A percentile compares a stretch with the other conserved stretches of the same genome.
These are phyloP conservation scores for Malaclemys terrapin DNA, from an alignment of 2,113 vertebrate genomes.

Conservation along the genomic window DNA sequence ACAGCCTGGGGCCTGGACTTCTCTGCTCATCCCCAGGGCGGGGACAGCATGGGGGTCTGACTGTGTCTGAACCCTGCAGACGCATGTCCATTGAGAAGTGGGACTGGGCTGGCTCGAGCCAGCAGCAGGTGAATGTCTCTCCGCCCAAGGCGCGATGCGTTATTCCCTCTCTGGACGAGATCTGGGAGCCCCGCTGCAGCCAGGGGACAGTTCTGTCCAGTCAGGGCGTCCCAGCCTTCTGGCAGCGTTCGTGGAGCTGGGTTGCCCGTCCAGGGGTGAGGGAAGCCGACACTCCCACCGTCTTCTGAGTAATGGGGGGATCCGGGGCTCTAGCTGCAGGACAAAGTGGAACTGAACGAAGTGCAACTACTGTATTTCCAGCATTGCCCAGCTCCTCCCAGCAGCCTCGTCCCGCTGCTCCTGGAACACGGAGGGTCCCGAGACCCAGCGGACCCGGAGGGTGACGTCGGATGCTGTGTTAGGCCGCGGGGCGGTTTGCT, in stretches of 20 bases:
- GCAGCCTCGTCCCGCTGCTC: no score
- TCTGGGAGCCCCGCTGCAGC: not conserved
- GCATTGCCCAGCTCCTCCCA: not conserved
- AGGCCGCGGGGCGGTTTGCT: not conserved
- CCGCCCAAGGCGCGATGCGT: no score
- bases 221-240: no score
- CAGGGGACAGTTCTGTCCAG: no score
- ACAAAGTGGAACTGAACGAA: not conserved
- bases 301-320: not conserved
- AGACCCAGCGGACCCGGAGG: not conserved
- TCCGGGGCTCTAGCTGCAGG: not conserved
- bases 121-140: not conserved
- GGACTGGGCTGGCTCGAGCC: not conserved
- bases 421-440: not conserved
- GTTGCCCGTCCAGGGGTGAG: no score
- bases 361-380: not conserved
- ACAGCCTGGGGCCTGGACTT: not conserved
- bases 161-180: not conserved
- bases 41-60: no score
- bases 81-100: no score
- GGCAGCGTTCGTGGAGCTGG: not conserved
- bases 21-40: not conserved
- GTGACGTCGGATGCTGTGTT: not conserved
- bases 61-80: no score
- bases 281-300: not conserved